Conservation (phyloP, 2,113 vertebrate genomes). For the Cyprichromis sp. region DNA sequence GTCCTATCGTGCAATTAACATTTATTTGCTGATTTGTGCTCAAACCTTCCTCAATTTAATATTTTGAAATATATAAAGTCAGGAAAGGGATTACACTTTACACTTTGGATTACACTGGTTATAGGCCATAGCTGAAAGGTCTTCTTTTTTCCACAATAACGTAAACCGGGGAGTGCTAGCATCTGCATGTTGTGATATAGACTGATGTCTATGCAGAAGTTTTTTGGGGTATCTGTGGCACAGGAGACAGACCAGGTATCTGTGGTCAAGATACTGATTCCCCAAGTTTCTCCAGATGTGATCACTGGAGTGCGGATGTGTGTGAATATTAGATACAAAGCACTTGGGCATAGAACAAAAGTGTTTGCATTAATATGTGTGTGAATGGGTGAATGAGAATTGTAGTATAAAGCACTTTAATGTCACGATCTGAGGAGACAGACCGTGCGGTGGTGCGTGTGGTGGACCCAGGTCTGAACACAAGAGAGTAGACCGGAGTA, state of each 20-base stretch:
- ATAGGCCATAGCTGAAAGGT: background rate
- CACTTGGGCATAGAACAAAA: background rate
- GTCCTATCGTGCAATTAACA: background rate
- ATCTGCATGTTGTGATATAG: background rate
- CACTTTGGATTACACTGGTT: background rate
- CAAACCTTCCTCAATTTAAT: background rate
- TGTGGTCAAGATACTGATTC: background rate
- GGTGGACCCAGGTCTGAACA: too few relatives aligned
- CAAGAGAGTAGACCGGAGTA: too few relatives aligned
- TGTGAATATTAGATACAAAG: background rate
- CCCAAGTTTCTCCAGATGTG: background rate
- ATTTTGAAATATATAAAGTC: background rate
- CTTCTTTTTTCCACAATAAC: background rate
- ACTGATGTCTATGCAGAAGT: background rate
- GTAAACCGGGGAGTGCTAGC: background rate
- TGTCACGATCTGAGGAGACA: too few relatives aligned
- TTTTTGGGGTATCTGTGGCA: background rate
- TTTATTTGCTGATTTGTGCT: background rate
- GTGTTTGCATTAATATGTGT: background rate
- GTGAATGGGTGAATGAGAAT: background rate
- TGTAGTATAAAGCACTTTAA: background rate
- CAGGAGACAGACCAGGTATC: background rate
- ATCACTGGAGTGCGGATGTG: fast-evolving
- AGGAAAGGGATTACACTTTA: background rate
- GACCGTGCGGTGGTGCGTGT: fast-evolving